Percentiles rank a stretch among this genome's conserved stretches.
Conservation (phyloP, 1,140 invertebrate genomes). For the Conus betulinus region DNA sequence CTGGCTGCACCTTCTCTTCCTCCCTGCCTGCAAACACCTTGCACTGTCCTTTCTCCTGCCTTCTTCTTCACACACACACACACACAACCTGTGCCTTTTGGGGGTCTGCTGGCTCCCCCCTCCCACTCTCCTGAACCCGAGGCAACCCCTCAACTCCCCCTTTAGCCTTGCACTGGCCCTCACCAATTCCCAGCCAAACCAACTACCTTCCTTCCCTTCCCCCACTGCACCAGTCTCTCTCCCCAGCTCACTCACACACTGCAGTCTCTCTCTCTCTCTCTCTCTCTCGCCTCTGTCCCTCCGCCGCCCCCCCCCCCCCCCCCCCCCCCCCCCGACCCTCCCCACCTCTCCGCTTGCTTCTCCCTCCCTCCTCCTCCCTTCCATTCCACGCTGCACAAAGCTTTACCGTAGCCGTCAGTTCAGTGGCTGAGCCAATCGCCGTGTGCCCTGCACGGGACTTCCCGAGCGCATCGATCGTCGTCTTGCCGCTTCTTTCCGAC, state of each 20-base stretch:
- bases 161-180: too few species aligned
- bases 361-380: neutral
- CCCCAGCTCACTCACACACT: neutral
- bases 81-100: neutral
- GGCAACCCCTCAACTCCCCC: neutral
- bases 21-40: neutral
- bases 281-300: too few species aligned
- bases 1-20: neutral
- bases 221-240: neutral
- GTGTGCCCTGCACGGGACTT: neutral
- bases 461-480: neutral
- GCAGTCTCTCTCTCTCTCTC: neutral
- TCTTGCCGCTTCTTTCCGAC: neutral
- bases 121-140: neutral
- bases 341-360: too few species aligned
- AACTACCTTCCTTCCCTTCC: neutral
- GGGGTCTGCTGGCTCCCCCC: neutral
- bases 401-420: neutral
- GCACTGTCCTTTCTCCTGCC: neutral
- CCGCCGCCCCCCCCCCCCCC: too few species aligned
- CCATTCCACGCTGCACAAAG: neutral
- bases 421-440: slow-evolving; percentile 1
- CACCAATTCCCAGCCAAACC: neutral
- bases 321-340: too few species aligned
- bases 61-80: neutral